A percentile compares a stretch with the other conserved stretches of the same genome.
Conservation (phyloP, 2,888 invertebrate genomes). For the Coenonympha glycerion region DNA sequence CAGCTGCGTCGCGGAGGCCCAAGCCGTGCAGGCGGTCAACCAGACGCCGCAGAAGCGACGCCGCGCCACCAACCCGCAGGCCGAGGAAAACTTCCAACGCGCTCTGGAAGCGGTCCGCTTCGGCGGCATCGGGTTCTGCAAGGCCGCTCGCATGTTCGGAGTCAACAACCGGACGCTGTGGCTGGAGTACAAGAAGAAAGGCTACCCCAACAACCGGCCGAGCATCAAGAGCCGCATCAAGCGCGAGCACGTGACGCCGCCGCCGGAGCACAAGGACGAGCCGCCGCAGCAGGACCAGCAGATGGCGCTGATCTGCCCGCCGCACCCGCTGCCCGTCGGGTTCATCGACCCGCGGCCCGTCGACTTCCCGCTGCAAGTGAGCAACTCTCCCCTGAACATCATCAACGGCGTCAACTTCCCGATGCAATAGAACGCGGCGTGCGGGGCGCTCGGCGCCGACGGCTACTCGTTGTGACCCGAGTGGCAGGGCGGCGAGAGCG, state of each 20-base stretch:
- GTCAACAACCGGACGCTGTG: constrained; percentile 90
- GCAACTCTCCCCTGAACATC: constrained; percentile 80
- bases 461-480: constrained; percentile 62
- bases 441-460: constrained; percentile 48
- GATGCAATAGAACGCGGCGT: constrained; percentile 79
- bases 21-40: constrained; percentile 40
- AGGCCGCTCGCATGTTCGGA: constrained; percentile 88
- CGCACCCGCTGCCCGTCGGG: constrained; percentile 80
- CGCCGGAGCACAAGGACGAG: constrained; percentile 72
- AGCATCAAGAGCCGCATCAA: constrained; percentile 86
- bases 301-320: constrained; percentile 78
- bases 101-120: constrained; percentile 88
- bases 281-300: constrained; percentile 48
- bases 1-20: constrained; percentile 50
- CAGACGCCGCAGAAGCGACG: constrained; percentile 77
- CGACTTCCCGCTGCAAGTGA: constrained; percentile 80
- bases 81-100: constrained; percentile 87
- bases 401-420: constrained; percentile 83
- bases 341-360: constrained; percentile 83
- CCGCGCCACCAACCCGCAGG: constrained; percentile 85
- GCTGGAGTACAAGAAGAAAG: constrained; percentile 89
- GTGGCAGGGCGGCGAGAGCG: constrained; percentile 45
- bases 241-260: constrained; percentile 79
- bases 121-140: constrained; percentile 90
- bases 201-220: constrained; percentile 86